Conservation (phyloP, 1,140 invertebrate species). For the Riptortus pedestris region DNA sequence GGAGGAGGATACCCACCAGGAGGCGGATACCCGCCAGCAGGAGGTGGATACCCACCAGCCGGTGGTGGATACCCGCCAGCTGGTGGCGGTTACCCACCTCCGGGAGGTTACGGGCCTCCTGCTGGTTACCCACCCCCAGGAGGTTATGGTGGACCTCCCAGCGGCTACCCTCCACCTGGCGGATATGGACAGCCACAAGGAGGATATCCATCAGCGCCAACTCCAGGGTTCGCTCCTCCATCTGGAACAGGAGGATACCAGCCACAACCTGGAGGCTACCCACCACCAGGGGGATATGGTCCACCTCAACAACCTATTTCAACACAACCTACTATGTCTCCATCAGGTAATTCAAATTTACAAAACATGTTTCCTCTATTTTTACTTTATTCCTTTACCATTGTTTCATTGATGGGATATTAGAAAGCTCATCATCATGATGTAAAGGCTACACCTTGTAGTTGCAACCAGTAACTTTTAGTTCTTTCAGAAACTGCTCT, state of each 20-base stretch:
- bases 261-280: constrained; percentile 20
- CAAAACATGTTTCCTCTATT: background rate
- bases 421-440: too few relatives aligned
- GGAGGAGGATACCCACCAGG: background rate
- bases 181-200: constrained; percentile 21
- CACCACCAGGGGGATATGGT: constrained; percentile 15
- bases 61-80: constrained; percentile 23
- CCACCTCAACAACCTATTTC: constrained; percentile 16
- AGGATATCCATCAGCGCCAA: constrained; percentile 24
- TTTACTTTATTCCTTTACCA: too few relatives aligned
- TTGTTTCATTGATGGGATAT: too few relatives aligned
- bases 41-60: constrained; percentile 17
- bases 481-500: too few relatives aligned
- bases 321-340: background rate
- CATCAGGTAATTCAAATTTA: background rate
- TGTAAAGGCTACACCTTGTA: too few relatives aligned
- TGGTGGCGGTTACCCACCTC: constrained; percentile 23
- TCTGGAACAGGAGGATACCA: constrained; percentile 14
- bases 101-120: constrained; percentile 22
- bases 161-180: constrained; percentile 7
- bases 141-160: constrained; percentile 22
- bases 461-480: too few relatives aligned
- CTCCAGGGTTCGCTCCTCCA: constrained; percentile 1
- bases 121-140: constrained; percentile 6
- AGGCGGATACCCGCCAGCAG: constrained; percentile 19